Percentiles rank a stretch among this genome's conserved stretches.
Evolutionary conservation across 1,140 invertebrate genomes (phyloP).

Genomic region (Drosophila punjabiensis): DNA sequence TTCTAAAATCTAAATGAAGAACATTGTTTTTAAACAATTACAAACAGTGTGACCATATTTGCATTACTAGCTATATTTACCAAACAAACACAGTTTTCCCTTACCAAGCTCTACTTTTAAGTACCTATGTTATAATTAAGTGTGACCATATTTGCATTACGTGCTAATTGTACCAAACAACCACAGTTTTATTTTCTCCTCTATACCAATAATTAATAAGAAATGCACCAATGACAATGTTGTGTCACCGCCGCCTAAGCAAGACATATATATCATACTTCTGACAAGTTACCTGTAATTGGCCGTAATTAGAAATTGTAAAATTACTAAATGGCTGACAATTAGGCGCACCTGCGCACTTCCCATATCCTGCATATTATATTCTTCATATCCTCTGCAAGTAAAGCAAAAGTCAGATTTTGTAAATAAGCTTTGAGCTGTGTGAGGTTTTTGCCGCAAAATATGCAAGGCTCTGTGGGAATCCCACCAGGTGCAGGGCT

Average conservation of each 20-base stretch:
- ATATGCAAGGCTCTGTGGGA: conserved; percentile 1
- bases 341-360: conserved; percentile 1
- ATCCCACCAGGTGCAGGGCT: background rate
- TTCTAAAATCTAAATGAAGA: too few species aligned
- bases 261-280: background rate
- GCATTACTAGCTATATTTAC: too few species aligned
- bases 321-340: conserved; percentile 4
- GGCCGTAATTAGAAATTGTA: background rate
- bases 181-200: too few species aligned
- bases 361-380: conserved; percentile 7
- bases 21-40: too few species aligned
- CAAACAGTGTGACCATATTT: too few species aligned
- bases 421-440: background rate
- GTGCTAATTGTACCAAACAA: too few species aligned
- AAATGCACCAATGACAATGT: background rate
- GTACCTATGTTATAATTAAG: too few species aligned
- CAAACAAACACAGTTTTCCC: too few species aligned
- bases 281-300: background rate
- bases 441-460: background rate
- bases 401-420: background rate
- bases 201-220: too few species aligned
- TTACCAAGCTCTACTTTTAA: too few species aligned
- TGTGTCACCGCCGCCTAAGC: background rate
- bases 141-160: too few species aligned
- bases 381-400: background rate